phyloP scores from a whole-genome alignment of 2,888 invertebrate genomes.

The Platerodrilus igneus region DNA sequence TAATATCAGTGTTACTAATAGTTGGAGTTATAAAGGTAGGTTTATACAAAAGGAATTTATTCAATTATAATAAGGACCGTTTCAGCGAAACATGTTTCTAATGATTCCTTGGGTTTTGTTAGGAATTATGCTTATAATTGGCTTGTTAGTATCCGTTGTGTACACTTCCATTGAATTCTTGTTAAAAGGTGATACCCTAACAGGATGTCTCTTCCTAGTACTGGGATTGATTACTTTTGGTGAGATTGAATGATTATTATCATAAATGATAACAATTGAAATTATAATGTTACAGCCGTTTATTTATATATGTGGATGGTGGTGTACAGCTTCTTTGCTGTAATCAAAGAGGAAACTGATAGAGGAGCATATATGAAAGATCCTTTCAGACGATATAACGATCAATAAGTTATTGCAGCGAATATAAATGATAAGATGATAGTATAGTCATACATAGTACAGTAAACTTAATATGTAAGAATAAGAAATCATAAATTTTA shows the following conservation, averaged over 20 bases:
- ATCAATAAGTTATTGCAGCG: too few relatives aligned
- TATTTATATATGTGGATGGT: constrained; percentile 80
- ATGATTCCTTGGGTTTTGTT: constrained; percentile 84
- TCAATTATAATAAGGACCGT: too few relatives aligned
- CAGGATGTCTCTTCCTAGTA: constrained; percentile 58
- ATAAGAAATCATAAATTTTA: too few relatives aligned
- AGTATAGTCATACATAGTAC: too few relatives aligned
- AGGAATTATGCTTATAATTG: constrained; percentile 74
- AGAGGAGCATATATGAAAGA: constrained; percentile 72
- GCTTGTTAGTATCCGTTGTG: constrained; percentile 71
- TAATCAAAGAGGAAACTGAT: constrained; percentile 64
- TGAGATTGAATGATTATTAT: constrained; percentile 44
- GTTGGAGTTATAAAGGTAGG: constrained; percentile 71
- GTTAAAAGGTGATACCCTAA: constrained; percentile 54
- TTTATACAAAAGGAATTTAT: constrained; percentile 20
- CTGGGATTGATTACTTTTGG: constrained; percentile 59
- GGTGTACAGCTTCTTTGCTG: constrained; percentile 75
- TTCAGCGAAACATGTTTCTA: constrained; percentile 73
- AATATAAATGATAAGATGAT: too few relatives aligned
- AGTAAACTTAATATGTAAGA: too few relatives aligned
- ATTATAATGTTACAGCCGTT: constrained; percentile 55
- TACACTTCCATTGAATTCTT: constrained; percentile 74
- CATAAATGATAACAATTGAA: not conserved
- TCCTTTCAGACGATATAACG: constrained; percentile 57
- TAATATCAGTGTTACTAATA: constrained; percentile 73